Evolutionary conservation across 2,113 vertebrate species (phyloP), one percentile per base, ranked within the genome.

Genomic region (Nipponia nippon): DNA sequence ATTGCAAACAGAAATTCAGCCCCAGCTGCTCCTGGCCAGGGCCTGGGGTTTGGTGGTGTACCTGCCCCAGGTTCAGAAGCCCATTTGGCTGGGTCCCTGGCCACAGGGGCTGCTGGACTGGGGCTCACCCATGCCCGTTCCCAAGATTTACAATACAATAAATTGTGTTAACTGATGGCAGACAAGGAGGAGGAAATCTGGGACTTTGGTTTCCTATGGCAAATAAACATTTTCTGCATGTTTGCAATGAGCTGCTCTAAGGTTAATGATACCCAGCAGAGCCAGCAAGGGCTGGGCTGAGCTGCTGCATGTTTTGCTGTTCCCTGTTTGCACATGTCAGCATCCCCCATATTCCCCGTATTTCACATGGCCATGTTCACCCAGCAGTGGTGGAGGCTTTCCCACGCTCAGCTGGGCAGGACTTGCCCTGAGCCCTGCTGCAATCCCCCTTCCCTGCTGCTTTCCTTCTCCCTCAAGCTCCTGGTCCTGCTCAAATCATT

Each of bases 71-170:
- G 6, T 7, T 44, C 2, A 15, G 84, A 65, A 76, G 40, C 56
- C 56, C 1, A 0, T 3, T 0, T 13, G 46, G 47, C 29, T 53
- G 1, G 1, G 40, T 61, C 25, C 13, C 27, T 1, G 6, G 53
- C 75, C 2, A 1, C 0, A 7, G 40, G 36, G 56, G 20, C 53
- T 78, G 32, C 36, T 16, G 56, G 53, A 26, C 0, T 0, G 13
- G 49, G 83, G 77, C 53, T 62, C 25, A 2, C 72, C n/a, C 13
- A 1, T 0, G 5, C 10, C 4, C 5, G 12, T 38, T 30, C 55
- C 47, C 1, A 1, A 42, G 69, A 27, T 82, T 71, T 34, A 47
- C 63, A 61, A 14, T 38, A 21, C 40, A 55, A 20, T 61, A 44
- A 78, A 72, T n/a, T 19, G 65, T 4, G 4, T 26, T 79, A 67